Evolutionary conservation across 1,140 invertebrate species (phyloP).

Genomic region (Tetraneura akinire): DNA sequence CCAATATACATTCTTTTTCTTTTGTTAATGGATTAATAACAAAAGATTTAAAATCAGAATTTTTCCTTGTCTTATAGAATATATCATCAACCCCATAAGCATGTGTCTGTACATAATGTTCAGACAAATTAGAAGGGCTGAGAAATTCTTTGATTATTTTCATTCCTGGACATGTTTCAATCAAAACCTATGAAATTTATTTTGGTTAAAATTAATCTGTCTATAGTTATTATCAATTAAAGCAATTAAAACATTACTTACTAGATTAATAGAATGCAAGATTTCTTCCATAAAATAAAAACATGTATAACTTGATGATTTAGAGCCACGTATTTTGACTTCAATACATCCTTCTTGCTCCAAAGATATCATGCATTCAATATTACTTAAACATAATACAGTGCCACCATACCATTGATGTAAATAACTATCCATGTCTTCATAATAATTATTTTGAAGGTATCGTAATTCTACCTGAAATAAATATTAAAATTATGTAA

Average conservation of each 20-base stretch:
- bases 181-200: slow-evolving; percentile 60
- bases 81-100: slow-evolving; percentile 67
- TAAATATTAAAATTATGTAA: neutral
- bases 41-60: slow-evolving; percentile 59
- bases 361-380: slow-evolving; percentile 75
- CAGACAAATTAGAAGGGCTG: slow-evolving; percentile 66
- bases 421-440: slow-evolving; percentile 69
- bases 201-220: neutral
- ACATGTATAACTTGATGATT: slow-evolving; percentile 63
- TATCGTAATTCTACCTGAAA: slow-evolving; percentile 40
- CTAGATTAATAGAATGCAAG: slow-evolving; percentile 70
- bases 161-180: slow-evolving; percentile 70
- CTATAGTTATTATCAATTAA: too few relatives aligned
- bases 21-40: slow-evolving; percentile 66
- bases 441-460: slow-evolving; percentile 56
- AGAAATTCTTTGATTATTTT: slow-evolving; percentile 68
- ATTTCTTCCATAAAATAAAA: slow-evolving; percentile 80
- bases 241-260: slow-evolving; percentile 55
- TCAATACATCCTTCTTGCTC: slow-evolving; percentile 69
- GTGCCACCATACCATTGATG: slow-evolving; percentile 80
- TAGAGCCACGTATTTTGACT: slow-evolving; percentile 74
- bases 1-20: slow-evolving; percentile 67
- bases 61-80: slow-evolving; percentile 64
- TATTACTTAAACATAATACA: slow-evolving; percentile 72
- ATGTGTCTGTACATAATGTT: slow-evolving; percentile 62